phyloP scores from a whole-genome alignment of 2,888 invertebrate species.

The Hydropsyche betteni region DNA sequence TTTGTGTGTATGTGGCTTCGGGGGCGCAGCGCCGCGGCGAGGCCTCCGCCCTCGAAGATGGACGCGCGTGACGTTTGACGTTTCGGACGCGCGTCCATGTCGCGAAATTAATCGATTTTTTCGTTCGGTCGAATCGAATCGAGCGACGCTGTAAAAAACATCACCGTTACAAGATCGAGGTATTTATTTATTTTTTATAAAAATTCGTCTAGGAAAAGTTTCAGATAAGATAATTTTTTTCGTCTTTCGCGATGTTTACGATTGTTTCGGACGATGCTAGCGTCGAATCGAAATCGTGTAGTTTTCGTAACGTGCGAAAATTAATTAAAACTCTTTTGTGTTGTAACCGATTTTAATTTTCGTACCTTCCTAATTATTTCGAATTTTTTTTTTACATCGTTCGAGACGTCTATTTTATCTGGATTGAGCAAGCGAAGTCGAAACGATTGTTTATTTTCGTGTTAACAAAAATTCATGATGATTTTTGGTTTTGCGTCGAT shows the following conservation, averaged over 20 bases:
- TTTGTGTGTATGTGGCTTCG: too few species aligned
- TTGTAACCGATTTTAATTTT: too few species aligned
- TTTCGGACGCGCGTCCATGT: not conserved
- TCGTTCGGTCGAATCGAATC: not conserved
- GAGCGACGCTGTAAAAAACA: not conserved
- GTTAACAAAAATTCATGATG: too few species aligned
- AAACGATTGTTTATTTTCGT: too few species aligned
- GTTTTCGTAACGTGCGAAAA: too few species aligned
- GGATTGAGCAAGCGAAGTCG: too few species aligned
- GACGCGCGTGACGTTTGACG: not conserved
- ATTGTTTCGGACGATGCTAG: not conserved
- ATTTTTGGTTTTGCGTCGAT: too few species aligned
- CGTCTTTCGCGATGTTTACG: not conserved
- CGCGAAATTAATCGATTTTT: not conserved
- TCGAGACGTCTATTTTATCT: too few species aligned
- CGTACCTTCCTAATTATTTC: too few species aligned
- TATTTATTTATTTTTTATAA: not conserved
- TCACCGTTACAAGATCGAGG: not conserved
- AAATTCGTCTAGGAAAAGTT: not conserved
- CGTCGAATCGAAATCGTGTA: too few species aligned
- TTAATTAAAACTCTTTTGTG: too few species aligned
- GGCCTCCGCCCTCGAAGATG: not conserved
- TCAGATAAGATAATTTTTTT: not conserved
- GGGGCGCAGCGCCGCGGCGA: not conserved
- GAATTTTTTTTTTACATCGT: too few species aligned